A percentile compares a stretch with the other conserved stretches of the same genome.
phyloP scores from a whole-genome alignment of 2,113 vertebrate species.

The Siniperca chuatsi region DNA sequence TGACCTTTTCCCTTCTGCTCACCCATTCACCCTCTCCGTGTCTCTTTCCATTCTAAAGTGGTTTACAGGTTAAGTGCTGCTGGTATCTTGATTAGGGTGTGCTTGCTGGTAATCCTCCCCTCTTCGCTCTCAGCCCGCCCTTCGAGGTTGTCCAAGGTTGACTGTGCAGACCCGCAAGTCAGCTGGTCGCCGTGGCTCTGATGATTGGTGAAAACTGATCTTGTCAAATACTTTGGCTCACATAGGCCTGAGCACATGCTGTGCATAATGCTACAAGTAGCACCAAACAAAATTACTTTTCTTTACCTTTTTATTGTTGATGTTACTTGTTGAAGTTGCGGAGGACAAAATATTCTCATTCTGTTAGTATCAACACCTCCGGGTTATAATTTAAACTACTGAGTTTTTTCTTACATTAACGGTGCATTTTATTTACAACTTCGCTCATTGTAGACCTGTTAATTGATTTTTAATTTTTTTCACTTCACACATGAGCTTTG shows the following conservation, averaged over 20 bases:
- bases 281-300: background rate
- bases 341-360: background rate
- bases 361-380: background rate
- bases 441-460: background rate
- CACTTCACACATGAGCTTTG: background rate
- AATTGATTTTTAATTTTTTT: background rate
- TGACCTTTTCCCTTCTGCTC: background rate
- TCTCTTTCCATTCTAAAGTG: constrained; percentile 8
- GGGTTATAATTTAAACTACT: too few relatives aligned
- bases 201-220: constrained; percentile 19
- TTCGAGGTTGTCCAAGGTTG: constrained; percentile 29
- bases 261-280: background rate
- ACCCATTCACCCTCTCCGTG: background rate
- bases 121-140: background rate
- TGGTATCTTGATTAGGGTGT: constrained; percentile 15
- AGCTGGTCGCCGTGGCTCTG: constrained; percentile 11
- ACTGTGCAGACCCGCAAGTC: background rate
- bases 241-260: background rate
- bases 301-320: background rate
- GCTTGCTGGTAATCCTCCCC: constrained; percentile 46
- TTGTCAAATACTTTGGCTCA: background rate
- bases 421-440: background rate
- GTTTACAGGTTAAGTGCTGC: constrained; percentile 22
- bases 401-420: background rate
- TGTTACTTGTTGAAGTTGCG: background rate